phyloP scores from a whole-genome alignment of 2,888 invertebrate genomes.

The Pterostichus niger region DNA sequence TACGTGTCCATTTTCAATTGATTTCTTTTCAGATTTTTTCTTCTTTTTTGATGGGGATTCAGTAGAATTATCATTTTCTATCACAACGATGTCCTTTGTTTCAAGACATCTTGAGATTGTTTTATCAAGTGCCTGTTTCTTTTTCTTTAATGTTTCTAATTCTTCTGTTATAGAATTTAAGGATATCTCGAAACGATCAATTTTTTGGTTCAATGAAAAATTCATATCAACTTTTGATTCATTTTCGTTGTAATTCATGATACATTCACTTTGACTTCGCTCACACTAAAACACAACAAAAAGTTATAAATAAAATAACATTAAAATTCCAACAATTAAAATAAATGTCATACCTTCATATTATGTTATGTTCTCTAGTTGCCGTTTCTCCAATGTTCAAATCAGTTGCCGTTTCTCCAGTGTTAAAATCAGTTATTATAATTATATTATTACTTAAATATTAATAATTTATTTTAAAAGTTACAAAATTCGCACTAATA shows the following conservation, averaged over 20 bases:
- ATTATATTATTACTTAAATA: too few species aligned
- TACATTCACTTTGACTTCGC: neutral
- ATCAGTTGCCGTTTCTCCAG: too few species aligned
- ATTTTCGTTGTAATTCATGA: neutral
- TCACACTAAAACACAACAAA: too few species aligned
- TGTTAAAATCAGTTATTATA: too few species aligned
- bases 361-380: too few species aligned
- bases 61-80: neutral
- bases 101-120: neutral
- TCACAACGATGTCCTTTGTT: neutral
- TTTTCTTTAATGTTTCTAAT: neutral
- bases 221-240: neutral
- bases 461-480: too few species aligned
- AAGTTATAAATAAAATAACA: too few species aligned
- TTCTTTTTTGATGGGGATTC: neutral
- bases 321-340: too few species aligned
- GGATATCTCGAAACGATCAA: neutral
- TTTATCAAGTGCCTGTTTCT: neutral
- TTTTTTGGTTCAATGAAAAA: neutral
- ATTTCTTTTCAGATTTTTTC: neutral
- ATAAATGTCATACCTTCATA: too few species aligned
- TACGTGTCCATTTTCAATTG: neutral
- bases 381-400: too few species aligned
- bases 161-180: constrained; percentile 4
- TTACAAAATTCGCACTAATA: too few species aligned